Base-by-base conservation (phyloP, 2,797 vertebrate genomes). In the Pogoniulus pusillus region DNA sequence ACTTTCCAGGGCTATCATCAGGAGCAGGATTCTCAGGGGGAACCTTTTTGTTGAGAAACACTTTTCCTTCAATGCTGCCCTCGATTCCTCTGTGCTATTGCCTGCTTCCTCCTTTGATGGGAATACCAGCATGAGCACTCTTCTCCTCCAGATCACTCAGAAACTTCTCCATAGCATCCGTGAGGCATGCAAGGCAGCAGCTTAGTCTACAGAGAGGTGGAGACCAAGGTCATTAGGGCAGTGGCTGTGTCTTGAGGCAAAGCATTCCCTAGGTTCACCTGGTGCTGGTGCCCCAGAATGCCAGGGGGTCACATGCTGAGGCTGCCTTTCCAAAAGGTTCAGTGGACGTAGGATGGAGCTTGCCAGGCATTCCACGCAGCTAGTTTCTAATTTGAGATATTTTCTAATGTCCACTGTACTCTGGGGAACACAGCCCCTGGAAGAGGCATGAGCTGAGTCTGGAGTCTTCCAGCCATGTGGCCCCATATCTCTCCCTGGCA, bases 371-470 rank as follows among this genome's bases (percentile, higher is more conserved):
- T 60, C 14, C 37, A 41, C 35, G 51, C 60, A 94, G 63, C 70
- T 85, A 85, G 54, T 54, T 94, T 93, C 92, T 94, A 94, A 92
- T 90, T 63, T 85, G 60, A 87, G 87, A 82, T 10, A 73, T 76
- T 89, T 87, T 85, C 75, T 76, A 80, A 88, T 81, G 78, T 26
- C 41, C 27, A 29, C 74, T 85, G 39, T 54, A 66, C 77, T 81
- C 82, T 57, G 53, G 77, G 70, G 82, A 93, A 89, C 0, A 29
- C 73, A 85, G 72, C 29, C 68, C n/a, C 5, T 0, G 37, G 51
- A 71, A 75, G 82, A 93, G 45, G 35, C 71, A 77, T 29, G 41
- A 84, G 58, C 53, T 5, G 6, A 82, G 62, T 9, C 19, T 26
- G 63, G 55, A 75, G 73, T 34, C 53, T 37, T 93, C 59, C 82